Conservation (phyloP, 2,888 invertebrate genomes). For the Tetramorium bicarinatum region DNA sequence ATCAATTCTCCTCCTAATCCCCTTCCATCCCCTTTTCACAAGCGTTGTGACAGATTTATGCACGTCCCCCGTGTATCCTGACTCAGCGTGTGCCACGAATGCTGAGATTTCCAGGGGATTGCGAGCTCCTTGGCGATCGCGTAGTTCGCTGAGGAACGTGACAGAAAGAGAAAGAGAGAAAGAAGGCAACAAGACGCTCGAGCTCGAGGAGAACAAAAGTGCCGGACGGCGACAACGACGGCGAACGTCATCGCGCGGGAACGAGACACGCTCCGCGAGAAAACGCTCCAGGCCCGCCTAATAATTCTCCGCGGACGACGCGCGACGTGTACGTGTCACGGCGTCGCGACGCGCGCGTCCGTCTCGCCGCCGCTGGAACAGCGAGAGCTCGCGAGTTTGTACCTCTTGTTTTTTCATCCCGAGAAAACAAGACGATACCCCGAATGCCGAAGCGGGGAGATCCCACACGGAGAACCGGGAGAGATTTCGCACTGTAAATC, state of each 20-base stretch:
- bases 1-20: slow-evolving; percentile 20
- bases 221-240: slow-evolving; percentile 29
- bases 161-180: neutral
- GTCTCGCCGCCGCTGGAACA: slow-evolving; percentile 77
- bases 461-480: neutral
- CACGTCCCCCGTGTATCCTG: neutral
- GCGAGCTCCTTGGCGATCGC: slow-evolving; percentile 20
- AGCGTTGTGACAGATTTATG: slow-evolving; percentile 43
- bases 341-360: slow-evolving; percentile 83
- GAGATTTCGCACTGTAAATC: neutral
- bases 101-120: slow-evolving; percentile 3
- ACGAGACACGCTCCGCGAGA: slow-evolving; percentile 44
- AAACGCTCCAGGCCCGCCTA: slow-evolving; percentile 79
- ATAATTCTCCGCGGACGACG: slow-evolving; percentile 83
- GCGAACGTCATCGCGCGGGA: slow-evolving; percentile 29
- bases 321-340: slow-evolving; percentile 83
- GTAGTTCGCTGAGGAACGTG: neutral
- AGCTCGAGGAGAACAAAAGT: slow-evolving; percentile 42
- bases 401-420: slow-evolving; percentile 10
- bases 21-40: slow-evolving; percentile 14
- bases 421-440: slow-evolving; percentile 27
- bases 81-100: slow-evolving; percentile 12
- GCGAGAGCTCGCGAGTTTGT: slow-evolving; percentile 39
- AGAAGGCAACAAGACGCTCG: slow-evolving; percentile 16
- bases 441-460: slow-evolving; percentile 16